These are phyloP conservation scores for Sebastes aleutianus DNA, from an alignment of 2,797 vertebrate species.

Conservation along the genomic window DNA sequence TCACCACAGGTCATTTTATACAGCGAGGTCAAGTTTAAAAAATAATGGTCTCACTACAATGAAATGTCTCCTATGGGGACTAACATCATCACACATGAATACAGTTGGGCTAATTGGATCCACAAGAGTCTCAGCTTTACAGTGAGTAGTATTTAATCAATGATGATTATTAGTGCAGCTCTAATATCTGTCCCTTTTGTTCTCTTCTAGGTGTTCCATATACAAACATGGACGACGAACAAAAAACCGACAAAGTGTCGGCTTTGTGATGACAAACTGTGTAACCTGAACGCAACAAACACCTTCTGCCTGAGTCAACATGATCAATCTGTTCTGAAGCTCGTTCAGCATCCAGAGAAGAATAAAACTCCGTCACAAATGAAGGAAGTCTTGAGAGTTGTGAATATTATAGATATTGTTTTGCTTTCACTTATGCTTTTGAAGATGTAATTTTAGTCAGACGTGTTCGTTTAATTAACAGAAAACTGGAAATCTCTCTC, in stretches of 20 bases:
- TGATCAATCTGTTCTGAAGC: neutral
- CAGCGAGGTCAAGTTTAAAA: no score
- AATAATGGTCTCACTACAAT: no score
- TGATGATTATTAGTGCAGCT: neutral
- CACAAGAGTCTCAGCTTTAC: no score
- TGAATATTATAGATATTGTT: constrained; percentile 10
- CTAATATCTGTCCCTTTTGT: neutral
- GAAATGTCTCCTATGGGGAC: no score
- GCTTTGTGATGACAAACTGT: constrained; percentile 52
- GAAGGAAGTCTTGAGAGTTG: no score
- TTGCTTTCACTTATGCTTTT: constrained; percentile 56
- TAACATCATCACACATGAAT: no score
- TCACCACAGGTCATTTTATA: no score
- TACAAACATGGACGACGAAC: constrained; percentile 22
- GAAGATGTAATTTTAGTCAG: constrained; percentile 15
- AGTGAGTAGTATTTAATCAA: no score
- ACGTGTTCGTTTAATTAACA: neutral
- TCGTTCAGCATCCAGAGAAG: neutral
- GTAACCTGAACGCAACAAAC: neutral
- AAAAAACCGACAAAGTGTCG: neutral
- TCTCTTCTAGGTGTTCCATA: constrained; percentile 53
- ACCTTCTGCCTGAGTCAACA: neutral
- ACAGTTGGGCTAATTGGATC: no score
- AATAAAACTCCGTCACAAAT: no score
- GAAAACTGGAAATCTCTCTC: neutral